Conservation (phyloP, 2,888 invertebrate species). For the Smittia sp. region DNA sequence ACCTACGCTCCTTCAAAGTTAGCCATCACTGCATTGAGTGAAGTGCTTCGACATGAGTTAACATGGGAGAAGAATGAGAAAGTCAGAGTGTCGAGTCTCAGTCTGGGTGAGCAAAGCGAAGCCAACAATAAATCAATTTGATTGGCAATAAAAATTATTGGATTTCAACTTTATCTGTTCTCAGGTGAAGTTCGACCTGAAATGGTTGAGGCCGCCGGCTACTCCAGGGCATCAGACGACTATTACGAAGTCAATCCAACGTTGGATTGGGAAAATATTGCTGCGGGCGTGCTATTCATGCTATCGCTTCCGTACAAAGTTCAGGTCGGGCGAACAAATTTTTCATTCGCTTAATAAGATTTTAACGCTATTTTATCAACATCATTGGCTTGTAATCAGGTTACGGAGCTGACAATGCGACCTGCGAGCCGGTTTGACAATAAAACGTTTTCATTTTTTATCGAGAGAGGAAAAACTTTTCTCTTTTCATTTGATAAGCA, state of each 20-base stretch:
- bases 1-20: background rate
- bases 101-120: background rate
- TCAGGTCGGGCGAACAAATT: background rate
- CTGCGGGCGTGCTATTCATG: constrained; percentile 45
- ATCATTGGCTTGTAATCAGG: background rate
- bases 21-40: background rate
- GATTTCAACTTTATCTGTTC: background rate
- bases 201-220: constrained; percentile 45
- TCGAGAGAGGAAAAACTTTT: background rate
- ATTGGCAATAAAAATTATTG: constrained; percentile 18
- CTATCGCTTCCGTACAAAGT: constrained; percentile 12
- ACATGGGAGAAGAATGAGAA: background rate
- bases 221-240: background rate
- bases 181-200: constrained; percentile 51
- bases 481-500: background rate
- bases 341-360: constrained; percentile 7
- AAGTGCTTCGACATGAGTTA: background rate
- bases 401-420: constrained; percentile 29
- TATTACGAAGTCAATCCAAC: constrained; percentile 42
- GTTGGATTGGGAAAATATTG: constrained; percentile 47
- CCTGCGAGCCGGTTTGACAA: background rate
- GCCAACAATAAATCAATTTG: constrained; percentile 17
- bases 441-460: constrained; percentile 12
- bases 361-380: background rate
- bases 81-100: background rate